Evolutionary conservation across 2,113 vertebrate genomes (phyloP).

Genomic region (Columba livia): DNA sequence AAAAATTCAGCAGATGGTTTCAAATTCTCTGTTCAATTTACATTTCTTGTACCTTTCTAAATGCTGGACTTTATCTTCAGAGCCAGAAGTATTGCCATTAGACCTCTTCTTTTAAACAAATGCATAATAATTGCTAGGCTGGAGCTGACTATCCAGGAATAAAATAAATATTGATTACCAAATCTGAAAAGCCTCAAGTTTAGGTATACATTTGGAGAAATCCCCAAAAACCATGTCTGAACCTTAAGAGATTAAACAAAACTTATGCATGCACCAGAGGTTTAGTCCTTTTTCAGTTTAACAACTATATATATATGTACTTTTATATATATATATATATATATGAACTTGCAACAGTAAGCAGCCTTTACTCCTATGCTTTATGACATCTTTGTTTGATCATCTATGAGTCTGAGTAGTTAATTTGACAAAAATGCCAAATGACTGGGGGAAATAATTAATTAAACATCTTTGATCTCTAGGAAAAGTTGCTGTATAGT

Average conservation of each 20-base stretch:
- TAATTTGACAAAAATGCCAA: neutral
- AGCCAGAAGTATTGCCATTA: neutral
- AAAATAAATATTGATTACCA: slow-evolving; percentile 20
- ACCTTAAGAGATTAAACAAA: neutral
- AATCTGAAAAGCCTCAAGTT: slow-evolving; percentile 24
- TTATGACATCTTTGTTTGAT: neutral
- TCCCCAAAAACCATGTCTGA: neutral
- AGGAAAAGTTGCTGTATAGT: neutral
- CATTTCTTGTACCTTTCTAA: slow-evolving; percentile 56
- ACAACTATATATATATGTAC: neutral
- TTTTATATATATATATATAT: too few relatives aligned
- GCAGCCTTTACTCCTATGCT: neutral
- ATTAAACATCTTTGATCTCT: neutral
- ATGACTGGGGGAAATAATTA: neutral
- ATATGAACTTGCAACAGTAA: neutral
- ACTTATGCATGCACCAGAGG: neutral
- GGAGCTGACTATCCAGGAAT: neutral
- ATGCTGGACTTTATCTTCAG: slow-evolving; percentile 42
- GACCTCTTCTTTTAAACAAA: slow-evolving; percentile 21
- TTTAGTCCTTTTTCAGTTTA: neutral
- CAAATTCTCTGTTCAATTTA: slow-evolving; percentile 52
- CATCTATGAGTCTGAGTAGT: rapidly evolving
- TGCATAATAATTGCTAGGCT: neutral
- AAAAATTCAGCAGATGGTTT: slow-evolving; percentile 68
- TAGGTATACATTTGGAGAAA: neutral